A percentile compares a stretch with the other conserved stretches of the same genome.
Evolutionary conservation across 2,113 vertebrate species (phyloP).

Genomic region (Peromyscus californicus): DNA sequence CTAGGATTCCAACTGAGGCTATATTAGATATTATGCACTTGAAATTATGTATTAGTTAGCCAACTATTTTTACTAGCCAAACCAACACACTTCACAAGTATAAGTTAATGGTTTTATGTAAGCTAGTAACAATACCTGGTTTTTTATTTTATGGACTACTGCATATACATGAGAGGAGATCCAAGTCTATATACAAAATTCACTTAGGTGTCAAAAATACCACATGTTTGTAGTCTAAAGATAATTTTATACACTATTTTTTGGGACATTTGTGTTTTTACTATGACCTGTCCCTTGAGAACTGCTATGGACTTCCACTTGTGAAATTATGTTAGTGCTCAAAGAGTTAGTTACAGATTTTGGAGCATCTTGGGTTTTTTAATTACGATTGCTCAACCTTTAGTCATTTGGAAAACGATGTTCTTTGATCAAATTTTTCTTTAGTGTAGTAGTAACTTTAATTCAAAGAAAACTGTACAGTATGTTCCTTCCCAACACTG

Average conservation of each 20-base stretch:
- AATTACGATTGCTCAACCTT: background rate
- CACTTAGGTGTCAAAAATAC: background rate
- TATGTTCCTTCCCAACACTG: conserved; percentile 39
- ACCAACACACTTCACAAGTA: background rate
- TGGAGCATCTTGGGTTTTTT: background rate
- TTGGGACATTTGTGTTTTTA: background rate
- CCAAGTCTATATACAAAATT: background rate
- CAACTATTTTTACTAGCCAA: conserved; percentile 60
- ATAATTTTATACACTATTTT: background rate
- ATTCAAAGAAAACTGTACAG: conserved; percentile 41
- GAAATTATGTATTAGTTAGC: background rate
- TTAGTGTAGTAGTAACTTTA: conserved; percentile 48
- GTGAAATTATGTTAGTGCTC: background rate
- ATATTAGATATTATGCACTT: conserved; percentile 29
- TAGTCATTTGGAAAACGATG: conserved; percentile 28
- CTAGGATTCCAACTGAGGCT: background rate
- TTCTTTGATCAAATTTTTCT: conserved; percentile 28
- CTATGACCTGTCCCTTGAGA: background rate
- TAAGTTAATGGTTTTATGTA: background rate
- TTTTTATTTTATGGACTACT: background rate
- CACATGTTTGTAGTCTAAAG: background rate
- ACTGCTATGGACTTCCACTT: background rate
- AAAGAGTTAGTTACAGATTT: background rate
- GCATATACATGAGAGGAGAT: background rate
- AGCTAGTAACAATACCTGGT: background rate